These are phyloP conservation scores for Euzetes globulus DNA, from an alignment of 2,888 invertebrate genomes.

Conservation along the genomic window DNA sequence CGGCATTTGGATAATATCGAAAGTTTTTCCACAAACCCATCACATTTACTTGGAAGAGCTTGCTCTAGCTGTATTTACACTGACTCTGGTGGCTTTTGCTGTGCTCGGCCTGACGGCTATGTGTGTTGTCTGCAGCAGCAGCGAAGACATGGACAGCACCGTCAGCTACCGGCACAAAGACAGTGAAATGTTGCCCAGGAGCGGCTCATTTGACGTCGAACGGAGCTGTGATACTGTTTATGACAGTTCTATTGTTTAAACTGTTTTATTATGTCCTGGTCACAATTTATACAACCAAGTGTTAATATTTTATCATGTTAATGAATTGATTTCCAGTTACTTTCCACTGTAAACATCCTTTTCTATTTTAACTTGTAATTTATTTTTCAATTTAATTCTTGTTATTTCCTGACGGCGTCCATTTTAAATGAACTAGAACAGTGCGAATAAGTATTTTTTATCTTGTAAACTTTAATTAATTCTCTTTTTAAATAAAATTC, in stretches of 20 bases:
- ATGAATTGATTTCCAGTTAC: too few relatives aligned
- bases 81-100: constrained; percentile 1
- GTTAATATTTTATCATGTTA: too few relatives aligned
- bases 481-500: too few relatives aligned
- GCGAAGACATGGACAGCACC: neutral
- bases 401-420: too few relatives aligned
- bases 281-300: too few relatives aligned
- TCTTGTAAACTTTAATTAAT: too few relatives aligned
- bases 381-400: too few relatives aligned
- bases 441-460: too few relatives aligned
- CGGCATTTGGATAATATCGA: neutral
- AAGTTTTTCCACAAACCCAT: neutral
- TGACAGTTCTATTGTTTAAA: neutral
- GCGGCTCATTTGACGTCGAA: neutral
- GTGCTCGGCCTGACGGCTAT: constrained; percentile 14
- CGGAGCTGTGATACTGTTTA: constrained; percentile 21
- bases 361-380: too few relatives aligned
- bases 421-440: too few relatives aligned
- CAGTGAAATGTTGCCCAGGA: neutral
- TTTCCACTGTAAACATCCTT: too few relatives aligned
- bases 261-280: too few relatives aligned
- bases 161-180: neutral
- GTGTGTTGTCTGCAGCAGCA: constrained; percentile 9
- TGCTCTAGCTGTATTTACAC: neutral
- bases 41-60: constrained; percentile 9